Base-by-base conservation (phyloP, 2,888 invertebrate species). In the Cerastis leucographa region DNA sequence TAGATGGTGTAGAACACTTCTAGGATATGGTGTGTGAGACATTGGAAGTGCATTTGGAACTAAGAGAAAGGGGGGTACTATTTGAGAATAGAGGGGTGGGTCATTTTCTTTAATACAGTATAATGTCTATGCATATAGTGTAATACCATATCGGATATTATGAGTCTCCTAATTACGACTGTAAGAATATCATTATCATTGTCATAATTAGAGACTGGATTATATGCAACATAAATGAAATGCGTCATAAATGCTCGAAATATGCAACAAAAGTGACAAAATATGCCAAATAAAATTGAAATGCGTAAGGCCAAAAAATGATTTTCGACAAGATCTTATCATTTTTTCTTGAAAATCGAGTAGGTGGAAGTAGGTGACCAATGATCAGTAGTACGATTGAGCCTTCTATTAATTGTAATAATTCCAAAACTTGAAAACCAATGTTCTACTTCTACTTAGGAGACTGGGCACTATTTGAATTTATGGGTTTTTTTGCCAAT, bases 1-100 rank as follows among this genome's bases (percentile, higher is more conserved):
- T 74, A 71, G 68, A 76, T 79, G 72, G 73, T 72, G 65, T 79
- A 74, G 68, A 72, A 87, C 61, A 76, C 35, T 64, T 62, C 29
- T 72, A 76, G 61, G 54, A 59, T 59, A 68, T 22, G 17, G 44
- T 64, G 61, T 59, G 59, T 40, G 44, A 17, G 46, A 76, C 65
- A 78, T 71, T 71, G 67, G 56, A 70, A 78, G 76, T 79, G 71
- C 71, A 76, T 76, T 83, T 69, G 44, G 64, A 70, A 51, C 46
- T 54, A 67, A 61, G 56, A 49, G 25, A 72, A 61, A 29, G 7
- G 12, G 7, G 14, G 49, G 17, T 51, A 56, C 25, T 71, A 35
- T 69, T 61, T 9, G 22, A 56, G 9, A 56, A 40, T 22, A 19
- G 29, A 22, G 14, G 29, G 49, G 29, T 42, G 81, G 51, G 46